Evolutionary conservation across 1,140 invertebrate species (phyloP).

Genomic region (Pseudomyrmex dendroicus): DNA sequence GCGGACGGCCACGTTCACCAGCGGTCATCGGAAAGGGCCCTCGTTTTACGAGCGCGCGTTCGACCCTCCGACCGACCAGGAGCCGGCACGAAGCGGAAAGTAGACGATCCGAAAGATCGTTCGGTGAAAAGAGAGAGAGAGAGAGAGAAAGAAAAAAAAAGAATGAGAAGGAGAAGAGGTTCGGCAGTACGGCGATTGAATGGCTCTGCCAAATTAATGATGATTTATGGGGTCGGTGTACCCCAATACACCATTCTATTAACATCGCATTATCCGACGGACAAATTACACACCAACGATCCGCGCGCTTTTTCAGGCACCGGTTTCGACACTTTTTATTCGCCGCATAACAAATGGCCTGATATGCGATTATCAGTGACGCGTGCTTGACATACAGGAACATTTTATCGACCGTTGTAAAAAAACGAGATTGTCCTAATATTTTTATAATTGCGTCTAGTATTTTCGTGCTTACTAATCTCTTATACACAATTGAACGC

Average conservation of each 20-base stretch:
- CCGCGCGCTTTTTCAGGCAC: slow-evolving; percentile 45
- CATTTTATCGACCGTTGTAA: not conserved
- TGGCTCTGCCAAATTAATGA: slow-evolving; percentile 82
- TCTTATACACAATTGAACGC: not conserved
- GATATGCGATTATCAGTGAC: slow-evolving; percentile 26
- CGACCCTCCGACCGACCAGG: slow-evolving; percentile 54
- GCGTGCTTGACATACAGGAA: slow-evolving; percentile 7
- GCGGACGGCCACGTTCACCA: slow-evolving; percentile 49
- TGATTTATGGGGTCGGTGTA: slow-evolving; percentile 81
- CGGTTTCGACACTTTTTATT: slow-evolving; percentile 52
- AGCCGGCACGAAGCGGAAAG: slow-evolving; percentile 59
- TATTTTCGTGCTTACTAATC: not conserved
- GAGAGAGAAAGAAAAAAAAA: not conserved
- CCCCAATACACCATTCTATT: slow-evolving; percentile 81
- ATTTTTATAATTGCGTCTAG: too few species aligned
- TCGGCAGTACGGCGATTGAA: slow-evolving; percentile 77
- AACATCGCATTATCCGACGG: slow-evolving; percentile 82
- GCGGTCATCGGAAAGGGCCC: slow-evolving; percentile 59
- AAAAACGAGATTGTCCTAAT: not conserved
- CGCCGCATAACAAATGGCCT: slow-evolving; percentile 46
- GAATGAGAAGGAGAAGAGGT: slow-evolving; percentile 51
- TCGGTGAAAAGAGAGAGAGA: slow-evolving; percentile 38
- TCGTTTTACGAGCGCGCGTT: slow-evolving; percentile 64
- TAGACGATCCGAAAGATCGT: slow-evolving; percentile 26
- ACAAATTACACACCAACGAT: slow-evolving; percentile 79